Evolutionary conservation across 2,113 vertebrate genomes (phyloP), one percentile per base, ranked within the genome.

Genomic region (Ageneiosus marmoratus): DNA sequence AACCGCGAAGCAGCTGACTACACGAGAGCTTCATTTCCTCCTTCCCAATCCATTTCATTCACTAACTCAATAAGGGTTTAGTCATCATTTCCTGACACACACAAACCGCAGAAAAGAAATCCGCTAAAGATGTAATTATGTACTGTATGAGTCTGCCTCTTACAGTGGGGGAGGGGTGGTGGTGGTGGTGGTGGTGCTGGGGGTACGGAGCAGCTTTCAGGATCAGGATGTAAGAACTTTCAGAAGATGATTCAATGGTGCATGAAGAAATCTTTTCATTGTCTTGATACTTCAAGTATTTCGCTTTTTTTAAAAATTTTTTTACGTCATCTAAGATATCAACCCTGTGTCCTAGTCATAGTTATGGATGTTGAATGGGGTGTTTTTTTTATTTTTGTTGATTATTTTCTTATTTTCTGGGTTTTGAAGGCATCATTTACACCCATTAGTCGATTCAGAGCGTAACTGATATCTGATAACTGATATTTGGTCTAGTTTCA

Each of bases 1-100:
- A 51, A 58, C 53, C 24, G 60, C 27, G 16, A 75, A 22, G 13
- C 83, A 84, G 56, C 75, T 56, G 82, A 22, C 41, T 48, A 24
- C 67, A n/a, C 8, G 0, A 58, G 22, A 2, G 24, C 29, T 46
- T 24, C 75, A 70, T 79, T 58, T 34, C 44, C 63, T 56, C 37
- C 53, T 73, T 48, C 65, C 69, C 74, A 41, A 41, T 51, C 53
- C 67, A 37, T 56, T 29, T 24, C 69, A 51, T 70, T 84, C 34
- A 62, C 24, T 53, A 22, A n/a, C 65, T 44, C 41, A 65, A 80
- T 67, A n/a, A 77, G 53, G 81, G 2, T 65, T 56, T 18, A 80
- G 56, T 55, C 12, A 55, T 77, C 81, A 6, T 50, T 70, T 60
- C 63, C 76, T 56, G 27, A 44, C 41, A 18, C 11, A 32, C 62